Base-by-base conservation (phyloP, 2,888 invertebrate species). In the Synergus japonicus region DNA sequence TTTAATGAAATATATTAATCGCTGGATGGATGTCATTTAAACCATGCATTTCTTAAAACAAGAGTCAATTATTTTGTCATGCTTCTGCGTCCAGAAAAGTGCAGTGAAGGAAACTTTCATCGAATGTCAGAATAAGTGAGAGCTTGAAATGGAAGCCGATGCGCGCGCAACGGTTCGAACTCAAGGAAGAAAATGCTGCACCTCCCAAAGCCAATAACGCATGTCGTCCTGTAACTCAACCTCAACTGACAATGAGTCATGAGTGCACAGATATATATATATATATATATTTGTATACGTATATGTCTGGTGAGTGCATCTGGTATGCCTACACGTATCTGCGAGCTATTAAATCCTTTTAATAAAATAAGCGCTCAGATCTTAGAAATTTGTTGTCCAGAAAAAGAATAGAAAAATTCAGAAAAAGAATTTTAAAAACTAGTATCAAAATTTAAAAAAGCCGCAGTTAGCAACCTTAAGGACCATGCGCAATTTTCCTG, bases 131-230 rank as follows among this genome's bases (percentile, higher is more conserved):
- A 73, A 73, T 37, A 73, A 73, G 73, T 54, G 54, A 73, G 73
- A 73, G 73, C 37, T 54, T 73, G 73, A 73, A 73, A 73, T 73
- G 73, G 73, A 73, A 73, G 73, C 73, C 54, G n/a, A 54, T 73
- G 73, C 73, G 73, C 73, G 73, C 73, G 73, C 73, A 73, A 54
- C 46, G 54, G 73, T 54, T 73, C 54, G 54, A 73, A 73, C 73
- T 73, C 73, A 73, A 54, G 73, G 73, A 73, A 73, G 54, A 73
- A 54, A n/a, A 73, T 54, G 73, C 73, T 73, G 73, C 54, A 73
- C 73, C 73, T 73, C 73, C 73, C 54, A 73, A 73, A 73, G 73
- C 73, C 54, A 73, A 73, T 73, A 73, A 73, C 73, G 73, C 49
- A 73, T 73, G 69, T 69, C 69, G 54, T 73, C 73, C 73, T 73